phyloP scores from a whole-genome alignment of 1,140 invertebrate genomes.

The Physella acuta region DNA sequence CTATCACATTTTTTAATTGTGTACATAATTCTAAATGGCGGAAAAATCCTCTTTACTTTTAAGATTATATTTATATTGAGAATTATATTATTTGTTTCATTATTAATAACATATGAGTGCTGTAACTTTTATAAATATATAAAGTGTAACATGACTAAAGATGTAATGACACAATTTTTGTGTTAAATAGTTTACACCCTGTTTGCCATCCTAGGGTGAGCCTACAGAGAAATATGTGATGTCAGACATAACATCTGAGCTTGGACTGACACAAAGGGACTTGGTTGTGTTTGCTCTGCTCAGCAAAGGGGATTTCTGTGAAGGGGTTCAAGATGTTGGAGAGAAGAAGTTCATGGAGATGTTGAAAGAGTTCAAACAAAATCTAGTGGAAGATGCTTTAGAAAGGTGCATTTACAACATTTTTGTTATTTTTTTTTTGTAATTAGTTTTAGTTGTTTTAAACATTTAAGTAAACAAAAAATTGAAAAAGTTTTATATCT shows the following conservation, averaged over 20 bases:
- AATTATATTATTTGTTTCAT: too few species aligned
- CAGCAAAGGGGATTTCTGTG: conserved; percentile 7
- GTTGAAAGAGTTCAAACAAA: conserved; percentile 7
- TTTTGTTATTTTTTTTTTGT: neutral
- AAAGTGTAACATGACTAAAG: too few species aligned
- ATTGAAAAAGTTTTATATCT: neutral
- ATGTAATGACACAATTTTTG: too few species aligned
- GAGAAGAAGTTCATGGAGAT: conserved; percentile 8
- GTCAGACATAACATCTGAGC: neutral
- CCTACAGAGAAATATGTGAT: neutral
- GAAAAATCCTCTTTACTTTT: too few species aligned
- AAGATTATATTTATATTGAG: too few species aligned
- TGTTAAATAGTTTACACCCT: too few species aligned
- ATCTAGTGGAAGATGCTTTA: conserved; percentile 16
- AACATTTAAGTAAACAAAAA: neutral
- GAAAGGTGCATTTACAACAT: neutral
- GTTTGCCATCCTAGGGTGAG: too few species aligned
- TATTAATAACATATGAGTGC: too few species aligned
- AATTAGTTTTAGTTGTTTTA: neutral
- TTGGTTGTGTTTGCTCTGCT: conserved; percentile 15
- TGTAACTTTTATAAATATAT: too few species aligned
- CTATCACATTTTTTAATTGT: too few species aligned
- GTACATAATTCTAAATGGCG: too few species aligned
- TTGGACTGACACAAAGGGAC: conserved; percentile 8
- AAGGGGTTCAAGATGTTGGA: conserved; percentile 9